These are phyloP conservation scores for Leucoraja erinaceus DNA, from an alignment of 2,113 vertebrate species.

Conservation along the genomic window DNA sequence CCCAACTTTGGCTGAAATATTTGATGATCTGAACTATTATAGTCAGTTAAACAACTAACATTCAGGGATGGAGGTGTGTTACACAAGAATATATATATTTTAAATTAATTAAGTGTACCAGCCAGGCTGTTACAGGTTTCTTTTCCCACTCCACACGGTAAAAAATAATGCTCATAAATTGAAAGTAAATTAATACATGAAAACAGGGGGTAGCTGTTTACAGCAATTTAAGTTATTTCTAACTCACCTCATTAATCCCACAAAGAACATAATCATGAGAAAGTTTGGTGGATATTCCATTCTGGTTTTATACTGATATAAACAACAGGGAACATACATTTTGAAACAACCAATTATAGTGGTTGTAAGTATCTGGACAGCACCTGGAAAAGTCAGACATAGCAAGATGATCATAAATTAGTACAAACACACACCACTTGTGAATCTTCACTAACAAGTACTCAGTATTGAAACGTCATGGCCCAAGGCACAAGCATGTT, in stretches of 20 bases:
- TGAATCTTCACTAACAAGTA: neutral
- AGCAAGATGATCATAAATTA: neutral
- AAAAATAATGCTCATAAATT: neutral
- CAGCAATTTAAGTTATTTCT: neutral
- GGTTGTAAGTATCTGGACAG: conserved; percentile 92
- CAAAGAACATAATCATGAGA: conserved; percentile 91
- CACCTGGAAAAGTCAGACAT: conserved; percentile 56
- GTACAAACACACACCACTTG: neutral
- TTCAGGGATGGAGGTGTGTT: neutral
- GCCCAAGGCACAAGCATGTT: neutral
- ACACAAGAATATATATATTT: neutral
- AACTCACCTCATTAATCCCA: conserved; percentile 84
- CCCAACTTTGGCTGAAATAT: neutral
- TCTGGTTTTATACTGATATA: conserved; percentile 83
- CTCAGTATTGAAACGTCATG: neutral
- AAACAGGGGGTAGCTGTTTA: neutral
- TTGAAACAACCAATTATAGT: conserved; percentile 84
- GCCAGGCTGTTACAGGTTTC: neutral
- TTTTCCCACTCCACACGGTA: neutral
- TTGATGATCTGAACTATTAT: neutral
- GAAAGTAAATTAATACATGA: neutral
- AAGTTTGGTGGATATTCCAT: conserved; percentile 82
- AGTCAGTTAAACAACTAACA: neutral
- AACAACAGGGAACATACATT: conserved; percentile 80
- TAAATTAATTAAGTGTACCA: too few species aligned